A percentile compares a stretch with the other conserved stretches of the same genome.
These are phyloP conservation scores for Ectropis grisescens DNA, from an alignment of 1,140 invertebrate species.

Conservation along the genomic window DNA sequence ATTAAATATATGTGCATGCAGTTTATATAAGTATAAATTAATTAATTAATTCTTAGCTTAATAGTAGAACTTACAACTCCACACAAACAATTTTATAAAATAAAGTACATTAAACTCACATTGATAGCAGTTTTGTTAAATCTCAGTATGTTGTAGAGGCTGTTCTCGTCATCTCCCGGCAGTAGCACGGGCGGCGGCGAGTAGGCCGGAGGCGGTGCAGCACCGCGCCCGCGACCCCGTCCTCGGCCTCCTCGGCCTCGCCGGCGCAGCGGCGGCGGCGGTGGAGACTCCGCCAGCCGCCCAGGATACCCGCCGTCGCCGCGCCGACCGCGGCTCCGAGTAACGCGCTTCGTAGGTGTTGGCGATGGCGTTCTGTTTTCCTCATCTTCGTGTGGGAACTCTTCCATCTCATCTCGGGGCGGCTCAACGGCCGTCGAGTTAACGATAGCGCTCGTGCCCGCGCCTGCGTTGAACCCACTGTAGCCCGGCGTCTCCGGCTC, in stretches of 20 bases:
- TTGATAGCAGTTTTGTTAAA: slow-evolving; percentile 85
- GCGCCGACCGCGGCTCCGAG: slow-evolving; percentile 51
- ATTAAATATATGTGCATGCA: too few species aligned
- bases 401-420: slow-evolving; percentile 35
- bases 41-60: too few species aligned
- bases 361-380: slow-evolving; percentile 50
- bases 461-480: slow-evolving; percentile 46
- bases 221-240: slow-evolving; percentile 39
- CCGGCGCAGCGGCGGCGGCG: slow-evolving; percentile 36
- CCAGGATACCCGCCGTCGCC: slow-evolving; percentile 52
- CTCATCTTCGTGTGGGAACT: slow-evolving; percentile 34
- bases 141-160: slow-evolving; percentile 85
- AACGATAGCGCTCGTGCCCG: slow-evolving; percentile 31
- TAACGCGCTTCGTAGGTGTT: slow-evolving; percentile 57
- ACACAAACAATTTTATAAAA: too few species aligned
- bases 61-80: too few species aligned
- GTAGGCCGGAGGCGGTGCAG: slow-evolving; percentile 38
- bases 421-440: slow-evolving; percentile 37
- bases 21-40: too few species aligned
- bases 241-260: slow-evolving; percentile 41
- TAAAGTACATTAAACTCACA: too few species aligned
- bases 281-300: slow-evolving; percentile 44
- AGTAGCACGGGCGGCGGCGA: slow-evolving; percentile 44
- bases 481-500: slow-evolving; percentile 51
- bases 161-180: slow-evolving; percentile 79